A percentile compares a stretch with the other conserved stretches of the same genome.
Conservation (phyloP, 2,888 invertebrate genomes). For the Heliconius ethilla region DNA sequence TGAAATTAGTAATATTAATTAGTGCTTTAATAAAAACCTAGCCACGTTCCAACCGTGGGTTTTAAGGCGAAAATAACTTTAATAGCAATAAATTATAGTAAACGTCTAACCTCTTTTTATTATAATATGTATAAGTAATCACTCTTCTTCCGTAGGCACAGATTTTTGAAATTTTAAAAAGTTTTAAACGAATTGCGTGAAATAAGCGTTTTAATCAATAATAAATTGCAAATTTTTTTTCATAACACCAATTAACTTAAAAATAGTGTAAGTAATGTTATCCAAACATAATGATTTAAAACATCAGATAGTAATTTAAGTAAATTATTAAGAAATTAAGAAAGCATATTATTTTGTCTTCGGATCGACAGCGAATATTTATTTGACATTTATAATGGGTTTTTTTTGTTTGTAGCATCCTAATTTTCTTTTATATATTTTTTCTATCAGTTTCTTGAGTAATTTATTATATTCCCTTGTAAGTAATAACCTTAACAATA, state of each 20-base stretch:
- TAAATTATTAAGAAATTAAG: not conserved
- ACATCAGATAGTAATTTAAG: not conserved
- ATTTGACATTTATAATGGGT: not conserved
- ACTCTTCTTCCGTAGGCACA: slow-evolving; percentile 54
- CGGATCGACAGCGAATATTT: not conserved
- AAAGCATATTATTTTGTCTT: slow-evolving; percentile 4
- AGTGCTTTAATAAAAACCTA: slow-evolving; percentile 60
- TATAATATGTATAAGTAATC: slow-evolving; percentile 32
- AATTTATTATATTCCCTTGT: not conserved
- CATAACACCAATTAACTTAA: slow-evolving; percentile 39
- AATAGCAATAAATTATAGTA: slow-evolving; percentile 69
- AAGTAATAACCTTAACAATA: not conserved
- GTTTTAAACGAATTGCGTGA: slow-evolving; percentile 42
- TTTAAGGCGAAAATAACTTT: slow-evolving; percentile 51
- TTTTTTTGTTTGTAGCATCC: not conserved
- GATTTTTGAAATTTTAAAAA: slow-evolving; percentile 44
- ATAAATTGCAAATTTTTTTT: slow-evolving; percentile 27
- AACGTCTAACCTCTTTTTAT: slow-evolving; percentile 51
- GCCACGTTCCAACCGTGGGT: slow-evolving; percentile 59
- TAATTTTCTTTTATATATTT: not conserved
- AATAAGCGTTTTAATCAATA: slow-evolving; percentile 25
- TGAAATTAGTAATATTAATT: slow-evolving; percentile 55
- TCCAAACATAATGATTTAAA: not conserved
- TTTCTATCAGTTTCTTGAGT: not conserved
- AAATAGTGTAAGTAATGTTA: slow-evolving; percentile 18